Conservation (phyloP, 2,113 vertebrate species). For the Malurus alboscapulatus region DNA sequence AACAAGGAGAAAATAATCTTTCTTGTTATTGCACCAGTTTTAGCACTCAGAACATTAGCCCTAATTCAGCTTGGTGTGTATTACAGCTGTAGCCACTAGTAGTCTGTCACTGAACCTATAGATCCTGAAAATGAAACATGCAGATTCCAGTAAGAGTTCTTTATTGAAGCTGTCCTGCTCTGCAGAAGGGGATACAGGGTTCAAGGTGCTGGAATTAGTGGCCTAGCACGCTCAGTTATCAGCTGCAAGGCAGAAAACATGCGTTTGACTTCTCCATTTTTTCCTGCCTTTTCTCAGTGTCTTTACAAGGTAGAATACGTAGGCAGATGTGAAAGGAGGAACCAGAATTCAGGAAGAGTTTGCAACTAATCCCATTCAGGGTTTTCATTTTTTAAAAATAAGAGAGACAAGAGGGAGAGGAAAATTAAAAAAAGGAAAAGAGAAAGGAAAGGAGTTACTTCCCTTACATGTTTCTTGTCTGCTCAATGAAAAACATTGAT, state of each 20-base stretch:
- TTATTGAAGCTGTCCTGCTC: not conserved
- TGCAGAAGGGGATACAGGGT: not conserved
- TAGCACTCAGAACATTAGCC: not conserved
- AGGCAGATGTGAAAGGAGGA: not conserved
- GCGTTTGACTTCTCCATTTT: not conserved
- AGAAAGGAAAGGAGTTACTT: not conserved
- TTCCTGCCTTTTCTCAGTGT: not conserved
- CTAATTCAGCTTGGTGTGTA: accelerated
- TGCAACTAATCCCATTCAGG: not conserved
- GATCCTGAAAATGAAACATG: not conserved
- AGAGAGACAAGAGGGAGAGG: too few relatives aligned
- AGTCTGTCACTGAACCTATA: not conserved
- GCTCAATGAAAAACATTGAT: not conserved
- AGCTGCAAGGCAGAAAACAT: not conserved
- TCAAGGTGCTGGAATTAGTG: not conserved
- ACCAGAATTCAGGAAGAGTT: not conserved
- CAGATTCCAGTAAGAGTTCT: not conserved
- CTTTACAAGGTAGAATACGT: not conserved
- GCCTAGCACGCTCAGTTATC: not conserved
- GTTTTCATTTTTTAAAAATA: not conserved
- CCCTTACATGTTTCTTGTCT: not conserved
- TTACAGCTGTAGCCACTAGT: not conserved
- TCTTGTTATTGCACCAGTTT: not conserved
- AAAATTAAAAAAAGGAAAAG: too few relatives aligned
- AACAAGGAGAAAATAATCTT: not conserved